Percentiles rank a stretch among this genome's conserved stretches.
Conservation (phyloP, 2,113 vertebrate species). For the Corythornis vintsioides region DNA sequence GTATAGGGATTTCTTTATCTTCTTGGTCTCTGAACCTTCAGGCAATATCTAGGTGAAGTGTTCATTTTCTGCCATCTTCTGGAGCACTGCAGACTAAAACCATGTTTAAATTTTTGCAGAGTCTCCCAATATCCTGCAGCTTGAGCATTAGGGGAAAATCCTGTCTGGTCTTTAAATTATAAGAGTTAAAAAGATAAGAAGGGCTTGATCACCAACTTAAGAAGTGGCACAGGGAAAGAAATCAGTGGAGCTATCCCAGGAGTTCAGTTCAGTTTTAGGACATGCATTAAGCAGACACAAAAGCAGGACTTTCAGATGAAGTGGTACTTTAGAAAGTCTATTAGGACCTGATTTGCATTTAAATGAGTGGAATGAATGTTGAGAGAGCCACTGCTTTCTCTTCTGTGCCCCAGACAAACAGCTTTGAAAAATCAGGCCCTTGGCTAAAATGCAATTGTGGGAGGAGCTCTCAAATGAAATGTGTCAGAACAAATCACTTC, state of each 20-base stretch:
- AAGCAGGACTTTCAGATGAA: not conserved
- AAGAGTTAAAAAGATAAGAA: not conserved
- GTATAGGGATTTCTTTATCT: not conserved
- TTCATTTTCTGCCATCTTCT: not conserved
- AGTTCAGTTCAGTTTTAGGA: not conserved
- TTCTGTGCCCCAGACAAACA: not conserved
- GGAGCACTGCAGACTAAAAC: not conserved
- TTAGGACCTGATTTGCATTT: slow-evolving; percentile 43
- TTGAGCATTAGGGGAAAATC: not conserved
- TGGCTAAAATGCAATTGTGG: not conserved
- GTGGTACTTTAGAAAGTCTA: not conserved
- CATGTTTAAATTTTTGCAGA: not conserved
- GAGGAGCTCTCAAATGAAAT: not conserved
- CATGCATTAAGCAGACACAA: not conserved
- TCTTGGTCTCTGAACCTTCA: not conserved
- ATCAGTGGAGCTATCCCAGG: not conserved
- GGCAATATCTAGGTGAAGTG: not conserved
- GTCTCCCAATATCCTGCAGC: not conserved
- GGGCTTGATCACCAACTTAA: not conserved
- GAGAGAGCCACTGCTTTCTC: not conserved
- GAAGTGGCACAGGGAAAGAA: not conserved
- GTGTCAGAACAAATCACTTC: not conserved
- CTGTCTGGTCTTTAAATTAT: not conserved
- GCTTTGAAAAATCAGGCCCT: not conserved
- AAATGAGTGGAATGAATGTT: not conserved